Percentiles rank a stretch among this genome's conserved stretches.
These are phyloP conservation scores for Exephanes ischioxanthus DNA, from an alignment of 2,888 invertebrate species.

Conservation along the genomic window DNA sequence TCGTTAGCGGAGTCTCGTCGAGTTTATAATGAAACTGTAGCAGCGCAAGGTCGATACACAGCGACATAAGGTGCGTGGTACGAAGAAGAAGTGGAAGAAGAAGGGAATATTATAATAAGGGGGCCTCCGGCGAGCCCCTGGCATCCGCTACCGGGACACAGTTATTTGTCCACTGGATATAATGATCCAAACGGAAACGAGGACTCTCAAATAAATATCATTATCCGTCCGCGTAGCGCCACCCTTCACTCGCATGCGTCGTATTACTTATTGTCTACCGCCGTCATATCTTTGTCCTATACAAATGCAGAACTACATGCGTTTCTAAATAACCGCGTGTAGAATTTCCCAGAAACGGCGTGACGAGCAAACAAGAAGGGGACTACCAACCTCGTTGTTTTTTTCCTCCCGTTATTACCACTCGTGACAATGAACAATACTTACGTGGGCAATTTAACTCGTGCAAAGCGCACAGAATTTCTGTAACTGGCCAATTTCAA, in stretches of 20 bases:
- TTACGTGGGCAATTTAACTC: neutral
- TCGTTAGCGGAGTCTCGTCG: conserved; percentile 48
- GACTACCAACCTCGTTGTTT: neutral
- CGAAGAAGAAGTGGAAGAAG: conserved; percentile 18
- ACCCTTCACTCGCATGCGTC: conserved; percentile 15
- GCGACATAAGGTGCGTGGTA: neutral
- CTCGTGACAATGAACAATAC: neutral
- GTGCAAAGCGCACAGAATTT: neutral
- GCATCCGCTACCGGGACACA: conserved; percentile 52
- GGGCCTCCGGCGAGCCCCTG: conserved; percentile 15
- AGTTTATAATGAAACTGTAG: conserved; percentile 38
- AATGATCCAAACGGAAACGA: conserved; percentile 60
- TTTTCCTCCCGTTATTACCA: neutral
- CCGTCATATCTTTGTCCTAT: neutral
- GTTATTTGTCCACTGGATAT: conserved; percentile 39
- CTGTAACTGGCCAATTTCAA: neutral
- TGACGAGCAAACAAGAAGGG: neutral
- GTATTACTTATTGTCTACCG: neutral
- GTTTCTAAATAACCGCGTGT: neutral
- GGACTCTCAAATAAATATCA: conserved; percentile 57
- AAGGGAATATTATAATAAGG: conserved; percentile 22
- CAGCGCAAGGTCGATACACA: neutral
- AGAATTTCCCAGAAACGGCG: neutral
- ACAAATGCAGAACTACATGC: neutral
- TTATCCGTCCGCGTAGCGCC: conserved; percentile 35